Percentiles rank a stretch among this genome's conserved stretches.
Evolutionary conservation across 2,888 invertebrate genomes (phyloP).

Genomic region (Harmothoe impar): DNA sequence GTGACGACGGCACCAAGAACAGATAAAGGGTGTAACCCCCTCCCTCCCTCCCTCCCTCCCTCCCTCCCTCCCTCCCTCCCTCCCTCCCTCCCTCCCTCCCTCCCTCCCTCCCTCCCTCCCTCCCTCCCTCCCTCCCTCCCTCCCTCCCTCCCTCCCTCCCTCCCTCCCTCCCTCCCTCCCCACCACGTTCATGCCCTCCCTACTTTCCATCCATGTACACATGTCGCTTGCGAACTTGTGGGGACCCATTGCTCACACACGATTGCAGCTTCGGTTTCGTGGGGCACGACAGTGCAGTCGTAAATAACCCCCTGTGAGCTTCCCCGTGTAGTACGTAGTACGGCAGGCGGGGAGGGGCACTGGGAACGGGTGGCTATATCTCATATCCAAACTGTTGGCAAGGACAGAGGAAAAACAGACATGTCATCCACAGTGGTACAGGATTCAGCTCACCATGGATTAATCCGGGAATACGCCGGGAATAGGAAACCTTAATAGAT

Average conservation of each 20-base stretch:
- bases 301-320: slow-evolving; percentile 15
- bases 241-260: not conserved
- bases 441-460: too few species aligned
- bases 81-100: not conserved
- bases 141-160: not conserved
- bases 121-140: not conserved
- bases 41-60: not conserved
- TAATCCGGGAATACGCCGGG: too few species aligned
- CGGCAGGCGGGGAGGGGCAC: not conserved
- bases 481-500: too few species aligned
- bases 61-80: not conserved
- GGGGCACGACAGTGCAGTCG: not conserved
- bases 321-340: not conserved
- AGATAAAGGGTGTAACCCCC: too few species aligned
- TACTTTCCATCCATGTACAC: not conserved
- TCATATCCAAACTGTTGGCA: too few species aligned
- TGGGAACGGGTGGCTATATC: too few species aligned
- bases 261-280: slow-evolving; percentile 6
- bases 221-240: not conserved
- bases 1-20: too few species aligned
- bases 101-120: not conserved
- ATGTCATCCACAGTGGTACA: too few species aligned
- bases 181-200: not conserved
- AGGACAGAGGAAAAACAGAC: too few species aligned
- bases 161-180: not conserved